phyloP scores from a whole-genome alignment of 2,888 invertebrate genomes.

The Nymphalis urticae region DNA sequence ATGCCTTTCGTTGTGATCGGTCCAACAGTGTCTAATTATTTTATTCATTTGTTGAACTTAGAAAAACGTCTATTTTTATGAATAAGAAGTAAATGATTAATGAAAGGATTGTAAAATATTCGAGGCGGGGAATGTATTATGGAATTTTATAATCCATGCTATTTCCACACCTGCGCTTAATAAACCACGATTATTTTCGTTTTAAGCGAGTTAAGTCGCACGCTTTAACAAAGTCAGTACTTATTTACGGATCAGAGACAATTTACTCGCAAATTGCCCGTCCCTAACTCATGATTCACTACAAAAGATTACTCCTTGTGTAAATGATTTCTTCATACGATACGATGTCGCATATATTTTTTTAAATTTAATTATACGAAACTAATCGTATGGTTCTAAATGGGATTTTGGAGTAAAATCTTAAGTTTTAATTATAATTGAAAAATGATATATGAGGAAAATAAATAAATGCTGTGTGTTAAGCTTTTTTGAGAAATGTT shows the following conservation, averaged over 20 bases:
- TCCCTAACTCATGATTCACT: conserved; percentile 55
- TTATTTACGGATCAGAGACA: conserved; percentile 52
- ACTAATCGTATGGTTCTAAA: background rate
- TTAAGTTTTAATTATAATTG: too few species aligned
- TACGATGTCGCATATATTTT: conserved; percentile 37
- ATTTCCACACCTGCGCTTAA: background rate
- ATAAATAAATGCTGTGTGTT: too few species aligned
- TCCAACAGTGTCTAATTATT: too few species aligned
- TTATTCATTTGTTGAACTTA: too few species aligned
- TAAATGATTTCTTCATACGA: conserved; percentile 37
- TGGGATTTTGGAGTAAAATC: too few species aligned
- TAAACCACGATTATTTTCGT: conserved; percentile 5
- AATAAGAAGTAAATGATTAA: background rate
- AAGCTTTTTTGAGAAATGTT: too few species aligned
- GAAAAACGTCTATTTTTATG: too few species aligned
- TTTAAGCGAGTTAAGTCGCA: background rate
- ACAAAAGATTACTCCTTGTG: conserved; percentile 39
- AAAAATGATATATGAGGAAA: too few species aligned
- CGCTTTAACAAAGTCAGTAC: conserved; percentile 19
- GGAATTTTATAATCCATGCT: background rate
- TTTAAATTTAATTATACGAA: background rate
- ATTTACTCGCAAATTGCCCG: conserved; percentile 51
- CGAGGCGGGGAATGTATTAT: background rate
- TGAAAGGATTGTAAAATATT: background rate
- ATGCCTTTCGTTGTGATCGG: too few species aligned